Conservation (phyloP, 2,797 vertebrate genomes). For the Helostoma temminkii region DNA sequence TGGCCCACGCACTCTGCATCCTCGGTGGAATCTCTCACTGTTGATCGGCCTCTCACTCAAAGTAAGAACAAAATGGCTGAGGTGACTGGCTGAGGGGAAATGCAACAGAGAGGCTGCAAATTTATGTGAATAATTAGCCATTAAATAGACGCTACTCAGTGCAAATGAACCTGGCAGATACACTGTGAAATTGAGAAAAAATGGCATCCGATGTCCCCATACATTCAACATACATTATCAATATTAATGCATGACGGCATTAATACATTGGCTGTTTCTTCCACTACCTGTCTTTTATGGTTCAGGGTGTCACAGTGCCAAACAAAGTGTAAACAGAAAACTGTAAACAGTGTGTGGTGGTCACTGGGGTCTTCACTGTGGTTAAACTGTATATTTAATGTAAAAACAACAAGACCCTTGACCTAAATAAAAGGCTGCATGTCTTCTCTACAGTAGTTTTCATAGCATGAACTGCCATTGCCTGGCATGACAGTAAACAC, state of each 20-base stretch:
- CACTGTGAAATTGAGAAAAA: constrained; percentile 7
- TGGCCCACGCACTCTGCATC: constrained; percentile 81
- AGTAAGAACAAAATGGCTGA: constrained; percentile 81
- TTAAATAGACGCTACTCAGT: constrained; percentile 26
- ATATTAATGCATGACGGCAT: constrained; percentile 26
- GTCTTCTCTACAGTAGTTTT: not conserved
- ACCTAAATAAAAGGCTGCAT: constrained; percentile 40
- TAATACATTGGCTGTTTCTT: constrained; percentile 17
- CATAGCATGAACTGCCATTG: not conserved
- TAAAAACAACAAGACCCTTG: constrained; percentile 51
- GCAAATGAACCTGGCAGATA: constrained; percentile 41
- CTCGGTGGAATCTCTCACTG: constrained; percentile 73
- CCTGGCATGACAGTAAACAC: not conserved
- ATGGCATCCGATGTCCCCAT: constrained; percentile 13
- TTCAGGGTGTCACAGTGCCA: not conserved
- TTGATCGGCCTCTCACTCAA: constrained; percentile 70
- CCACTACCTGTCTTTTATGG: not conserved
- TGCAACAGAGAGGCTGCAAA: constrained; percentile 39
- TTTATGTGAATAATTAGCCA: constrained; percentile 63
- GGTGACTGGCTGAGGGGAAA: constrained; percentile 49
- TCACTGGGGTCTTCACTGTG: constrained; percentile 28
- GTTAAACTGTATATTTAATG: constrained; percentile 22
- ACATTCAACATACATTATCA: constrained; percentile 23
- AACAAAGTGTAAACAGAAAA: constrained; percentile 21
- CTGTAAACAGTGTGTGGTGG: too few species aligned